Percentiles rank a stretch among this genome's conserved stretches.
phyloP scores from a whole-genome alignment of 2,888 invertebrate genomes.

The Hermaeophaga mercurialis region DNA sequence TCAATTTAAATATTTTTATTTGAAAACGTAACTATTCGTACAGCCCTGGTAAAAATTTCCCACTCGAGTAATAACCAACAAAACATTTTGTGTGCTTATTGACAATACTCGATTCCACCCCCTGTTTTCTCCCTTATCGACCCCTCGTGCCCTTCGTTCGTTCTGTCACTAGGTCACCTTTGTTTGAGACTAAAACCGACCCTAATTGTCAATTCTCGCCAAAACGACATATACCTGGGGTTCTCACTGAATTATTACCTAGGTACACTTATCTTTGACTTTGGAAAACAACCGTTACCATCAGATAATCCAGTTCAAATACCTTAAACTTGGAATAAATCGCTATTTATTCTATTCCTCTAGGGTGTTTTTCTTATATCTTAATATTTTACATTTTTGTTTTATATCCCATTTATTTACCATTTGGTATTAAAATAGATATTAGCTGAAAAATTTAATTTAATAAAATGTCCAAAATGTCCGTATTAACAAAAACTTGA shows the following conservation, averaged over 20 bases:
- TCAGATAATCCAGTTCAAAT: no score
- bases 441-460: no score
- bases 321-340: no score
- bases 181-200: slow-evolving; percentile 49
- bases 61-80: slow-evolving; percentile 11
- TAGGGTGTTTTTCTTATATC: no score
- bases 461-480: no score
- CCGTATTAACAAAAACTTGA: no score
- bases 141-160: slow-evolving; percentile 28
- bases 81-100: slow-evolving; percentile 35
- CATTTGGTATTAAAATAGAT: no score
- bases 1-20: no score
- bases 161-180: slow-evolving; percentile 50
- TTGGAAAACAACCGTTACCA: slow-evolving; percentile 27
- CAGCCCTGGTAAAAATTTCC: slow-evolving; percentile 8
- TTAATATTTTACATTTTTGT: no score
- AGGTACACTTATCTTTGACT: slow-evolving; percentile 27
- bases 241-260: slow-evolving; percentile 25
- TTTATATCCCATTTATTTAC: no score
- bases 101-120: slow-evolving; percentile 49
- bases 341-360: no score
- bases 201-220: slow-evolving; percentile 51
- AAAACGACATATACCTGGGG: slow-evolving; percentile 46
- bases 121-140: slow-evolving; percentile 26
- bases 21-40: no score